Evolutionary conservation across 1,140 invertebrate species (phyloP), one percentile per base, ranked within the genome.

Genomic region (Aleiodes sp.): DNA sequence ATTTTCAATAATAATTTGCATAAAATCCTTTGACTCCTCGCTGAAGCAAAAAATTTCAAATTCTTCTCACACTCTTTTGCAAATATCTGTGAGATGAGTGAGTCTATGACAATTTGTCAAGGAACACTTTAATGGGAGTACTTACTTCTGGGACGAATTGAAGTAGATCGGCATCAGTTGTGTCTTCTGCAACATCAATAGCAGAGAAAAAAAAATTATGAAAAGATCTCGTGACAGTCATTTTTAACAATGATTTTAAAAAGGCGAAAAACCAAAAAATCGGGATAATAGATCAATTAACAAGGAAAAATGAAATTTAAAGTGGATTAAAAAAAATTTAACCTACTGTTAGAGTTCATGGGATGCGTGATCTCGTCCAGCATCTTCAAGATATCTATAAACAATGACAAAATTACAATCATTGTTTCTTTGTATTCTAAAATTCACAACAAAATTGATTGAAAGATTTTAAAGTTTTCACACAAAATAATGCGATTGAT

Each of bases 301-400:
- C 4, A 65, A 65, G 24, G 43, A 56, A 29, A 14, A 14, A 12
- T 21, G 57, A 37, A 33, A 33, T 21, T 24, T 52, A 29, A 52
- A 21, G 39, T 21, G 52, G 16, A 63, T 39, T 41, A 39, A 8
- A 39, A 63, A 10, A 21, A 21, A 19, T 28, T 24, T 16, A 72
- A 82, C 75, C 73, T 75, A 85, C 83, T 76, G 77, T 82, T 78
- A 63, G 80, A 76, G 57, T 63, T 62, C 37, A 74, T 68, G 24
- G 75, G 71, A 62, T 78, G 71, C 60, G 75, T 69, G 4, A 82
- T 56, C 33, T 76, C 73, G 28, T 80, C 76, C 28, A 85, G 76
- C 71, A 83, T 80, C 68, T 80, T 82, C 75, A 84, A 73, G 59
- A 84, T 60, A 62, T 84, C 84, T 85, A 71, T 1, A 80, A 79